Evolutionary conservation across 2,888 invertebrate species (phyloP), one percentile per base, ranked within the genome.

Genomic region (Mesochorus sp.): DNA sequence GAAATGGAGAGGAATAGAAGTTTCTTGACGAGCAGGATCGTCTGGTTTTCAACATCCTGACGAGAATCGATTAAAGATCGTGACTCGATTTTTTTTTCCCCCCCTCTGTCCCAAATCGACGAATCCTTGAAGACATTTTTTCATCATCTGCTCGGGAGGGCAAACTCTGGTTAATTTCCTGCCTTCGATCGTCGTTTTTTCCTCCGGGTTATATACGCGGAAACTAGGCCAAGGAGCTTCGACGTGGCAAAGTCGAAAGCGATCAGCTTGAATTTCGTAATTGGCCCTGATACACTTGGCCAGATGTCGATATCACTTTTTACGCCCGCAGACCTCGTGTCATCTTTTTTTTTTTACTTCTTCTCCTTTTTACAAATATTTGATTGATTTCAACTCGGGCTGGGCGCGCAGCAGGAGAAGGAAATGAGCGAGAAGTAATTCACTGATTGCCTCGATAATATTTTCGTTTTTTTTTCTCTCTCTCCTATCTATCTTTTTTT

Each of bases 161-260:
- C n/a, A n/a, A 68, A 68, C 73, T 73, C 77, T 68, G 77, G 55
- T 68, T 59, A 73, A 77, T 77, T 77, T 77, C 73, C 77, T 64
- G 68, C 68, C n/a, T 51, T 37, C 77, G 62, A 12, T 57, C 37
- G 21, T 24, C 47, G 62, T 74, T 55, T 34, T 31, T 28, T 28
- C 47, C 14, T 14, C 10, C n/a, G 5, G 42, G 42, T 21, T 61
- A 62, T 53, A 44, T 39, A 19, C 14, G 37, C 28, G 31, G 55
- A 67, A 74, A 61, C 12, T 75, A 44, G 59, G 67, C 42, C 61
- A 61, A 67, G 37, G 51, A 74, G 39, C 3, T 34, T 14, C 42
- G 49, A 67, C 61, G 31, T 68, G 61, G 67, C 53, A 34, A 39
- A 37, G 42, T 42, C 44, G 26, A 24, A 49, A 26, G 42, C 6